Percentiles rank a stretch among this genome's conserved stretches.
These are phyloP conservation scores for Bombus breviceps DNA, from an alignment of 1,140 invertebrate species.

Conservation along the genomic window DNA sequence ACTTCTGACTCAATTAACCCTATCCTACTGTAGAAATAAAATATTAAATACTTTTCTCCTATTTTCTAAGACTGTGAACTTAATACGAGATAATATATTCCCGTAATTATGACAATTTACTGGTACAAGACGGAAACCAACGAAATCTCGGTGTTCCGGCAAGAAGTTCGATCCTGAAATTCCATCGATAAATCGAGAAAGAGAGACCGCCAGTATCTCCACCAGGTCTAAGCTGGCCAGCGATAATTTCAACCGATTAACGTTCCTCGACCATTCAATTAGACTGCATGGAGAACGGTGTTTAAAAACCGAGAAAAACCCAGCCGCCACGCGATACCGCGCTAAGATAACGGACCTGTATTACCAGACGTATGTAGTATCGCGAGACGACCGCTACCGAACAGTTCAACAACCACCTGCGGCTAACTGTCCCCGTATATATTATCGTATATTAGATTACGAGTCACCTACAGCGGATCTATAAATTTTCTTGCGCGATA, in stretches of 20 bases:
- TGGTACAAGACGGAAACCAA: not conserved
- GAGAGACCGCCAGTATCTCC: not conserved
- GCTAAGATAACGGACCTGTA: constrained; percentile 35
- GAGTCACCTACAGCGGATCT: constrained; percentile 55
- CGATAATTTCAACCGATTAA: constrained; percentile 51
- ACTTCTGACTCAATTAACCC: no score
- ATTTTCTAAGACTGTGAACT: no score
- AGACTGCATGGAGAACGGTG: not conserved
- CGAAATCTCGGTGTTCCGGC: not conserved
- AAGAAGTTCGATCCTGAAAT: no score
- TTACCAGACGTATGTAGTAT: constrained; percentile 25
- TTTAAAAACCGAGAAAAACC: constrained; percentile 41
- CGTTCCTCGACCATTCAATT: constrained; percentile 51
- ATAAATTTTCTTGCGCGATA: constrained; percentile 53
- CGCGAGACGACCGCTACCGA: constrained; percentile 35
- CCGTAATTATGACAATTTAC: not conserved
- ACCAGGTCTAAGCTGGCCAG: not conserved
- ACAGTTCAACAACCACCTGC: constrained; percentile 42
- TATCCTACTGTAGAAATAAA: no score
- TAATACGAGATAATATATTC: no score
- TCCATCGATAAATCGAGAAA: constrained; percentile 33
- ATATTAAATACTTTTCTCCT: no score
- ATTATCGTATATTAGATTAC: constrained; percentile 56
- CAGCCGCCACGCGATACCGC: constrained; percentile 7
- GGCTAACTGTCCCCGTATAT: constrained; percentile 45